Evolutionary conservation across 2,888 invertebrate genomes (phyloP), one percentile per base, ranked within the genome.

Genomic region (Eupelmus urozonus): DNA sequence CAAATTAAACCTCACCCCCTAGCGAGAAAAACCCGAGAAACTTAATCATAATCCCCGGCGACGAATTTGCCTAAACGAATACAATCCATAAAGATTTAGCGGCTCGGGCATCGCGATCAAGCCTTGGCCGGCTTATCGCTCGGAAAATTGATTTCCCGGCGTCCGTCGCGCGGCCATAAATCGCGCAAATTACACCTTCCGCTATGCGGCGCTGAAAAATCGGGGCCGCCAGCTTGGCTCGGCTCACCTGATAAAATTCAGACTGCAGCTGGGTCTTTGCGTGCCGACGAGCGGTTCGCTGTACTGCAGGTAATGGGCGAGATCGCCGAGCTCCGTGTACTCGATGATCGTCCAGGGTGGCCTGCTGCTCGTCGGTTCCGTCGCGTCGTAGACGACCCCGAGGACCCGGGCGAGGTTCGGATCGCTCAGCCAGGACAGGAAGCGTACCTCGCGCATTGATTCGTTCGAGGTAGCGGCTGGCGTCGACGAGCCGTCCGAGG

Each of bases 321-420:
- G 91, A 89, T 95, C 95, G 11, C 95, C 95, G 86, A 94, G 93
- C 84, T 94, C 94, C 87, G 94, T 93, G 89, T 94, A 94, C 89
- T 95, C 95, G 82, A 94, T 92, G 70, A 95, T 92, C 85, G 94
- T 93, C 91, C 94, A 93, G 71, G 93, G 92, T 0, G 94, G 93
- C 45, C 34, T 3, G 9, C 5, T 34, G 5, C 5, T 5, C 81
- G 92, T 92, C 18, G 87, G 84, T 83, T 92, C 92, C 49, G 29
- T 25, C 49, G 23, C 34, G 55, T 69, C 63, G 20, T 27, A 51
- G 85, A 92, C 92, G 73, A 94, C 92, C 67, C 92, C 94, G 81
- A 95, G 89, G 74, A 94, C 90, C 82, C 92, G 91, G 70, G 93
- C 93, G 78, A 95, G 91, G 88, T 94, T 94, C 25, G 93, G 92